Conservation (phyloP, 2,797 vertebrate species). For the Alfaro cultratus region DNA sequence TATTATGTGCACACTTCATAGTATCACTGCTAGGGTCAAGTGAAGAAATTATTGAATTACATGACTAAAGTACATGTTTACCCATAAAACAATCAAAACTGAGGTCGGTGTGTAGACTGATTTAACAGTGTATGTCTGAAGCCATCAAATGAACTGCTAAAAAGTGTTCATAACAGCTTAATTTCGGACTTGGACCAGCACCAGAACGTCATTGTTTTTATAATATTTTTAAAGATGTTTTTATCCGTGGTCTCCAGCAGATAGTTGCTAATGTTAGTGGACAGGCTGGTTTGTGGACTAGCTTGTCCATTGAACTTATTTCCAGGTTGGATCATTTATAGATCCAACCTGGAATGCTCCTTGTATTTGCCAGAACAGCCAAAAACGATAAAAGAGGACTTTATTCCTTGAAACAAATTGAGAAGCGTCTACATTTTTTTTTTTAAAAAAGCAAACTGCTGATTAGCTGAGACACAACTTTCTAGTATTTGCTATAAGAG, state of each 20-base stretch:
- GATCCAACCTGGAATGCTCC: too few species aligned
- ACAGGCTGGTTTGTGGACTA: background rate
- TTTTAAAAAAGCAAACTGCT: background rate
- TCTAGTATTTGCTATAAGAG: background rate
- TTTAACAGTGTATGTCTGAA: background rate
- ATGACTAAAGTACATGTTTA: background rate
- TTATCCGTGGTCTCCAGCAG: background rate
- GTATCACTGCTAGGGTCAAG: background rate
- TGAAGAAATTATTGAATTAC: background rate
- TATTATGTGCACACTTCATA: background rate
- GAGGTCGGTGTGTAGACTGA: background rate
- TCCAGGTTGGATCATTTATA: background rate
- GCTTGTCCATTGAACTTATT: background rate
- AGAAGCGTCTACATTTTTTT: background rate
- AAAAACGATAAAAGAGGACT: background rate
- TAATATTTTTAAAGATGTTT: background rate
- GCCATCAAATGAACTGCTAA: background rate
- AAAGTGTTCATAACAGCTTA: background rate
- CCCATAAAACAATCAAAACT: background rate
- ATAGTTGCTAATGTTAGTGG: background rate
- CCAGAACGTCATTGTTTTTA: background rate
- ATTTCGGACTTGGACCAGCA: background rate
- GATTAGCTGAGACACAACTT: background rate
- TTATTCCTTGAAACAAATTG: background rate
- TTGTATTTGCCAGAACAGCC: background rate